Percentiles rank a stretch among this genome's conserved stretches.
Conservation (phyloP, 2,888 invertebrate species). For the Strigamia transsilvanica region DNA sequence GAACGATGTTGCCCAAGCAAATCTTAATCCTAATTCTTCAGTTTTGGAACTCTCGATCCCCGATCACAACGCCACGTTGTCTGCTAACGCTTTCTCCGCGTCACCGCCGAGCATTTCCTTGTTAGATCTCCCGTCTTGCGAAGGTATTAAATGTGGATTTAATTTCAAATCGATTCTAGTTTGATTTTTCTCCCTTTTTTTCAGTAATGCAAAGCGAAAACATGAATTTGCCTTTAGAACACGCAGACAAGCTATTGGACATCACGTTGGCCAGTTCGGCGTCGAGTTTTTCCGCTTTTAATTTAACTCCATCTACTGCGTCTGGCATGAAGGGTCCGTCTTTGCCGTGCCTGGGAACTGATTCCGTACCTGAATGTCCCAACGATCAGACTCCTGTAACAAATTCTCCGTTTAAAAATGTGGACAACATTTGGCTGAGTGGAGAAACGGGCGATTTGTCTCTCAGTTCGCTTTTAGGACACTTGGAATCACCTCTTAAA, state of each 20-base stretch:
- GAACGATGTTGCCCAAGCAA: not conserved
- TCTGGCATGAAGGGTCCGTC: not conserved
- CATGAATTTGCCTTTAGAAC: conserved; percentile 58
- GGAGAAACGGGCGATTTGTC: conserved; percentile 76
- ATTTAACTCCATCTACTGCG: not conserved
- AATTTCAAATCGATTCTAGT: not conserved
- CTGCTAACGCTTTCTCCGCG: conserved; percentile 5
- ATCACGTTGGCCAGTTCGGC: conserved; percentile 59
- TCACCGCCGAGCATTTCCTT: conserved; percentile 57
- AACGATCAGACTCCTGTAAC: not conserved
- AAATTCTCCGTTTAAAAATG: conserved; percentile 29
- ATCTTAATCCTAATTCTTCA: not conserved
- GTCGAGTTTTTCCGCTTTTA: conserved; percentile 58
- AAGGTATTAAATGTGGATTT: conserved; percentile 43
- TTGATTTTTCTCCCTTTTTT: conserved; percentile 1
- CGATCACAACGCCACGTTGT: not conserved
- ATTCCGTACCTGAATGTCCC: conserved; percentile 23
- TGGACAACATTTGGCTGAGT: conserved; percentile 37
- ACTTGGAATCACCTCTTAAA: conserved; percentile 77
- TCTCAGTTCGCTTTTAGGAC: conserved; percentile 82
- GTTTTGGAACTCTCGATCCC: conserved; percentile 26
- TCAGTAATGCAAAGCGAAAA: not conserved
- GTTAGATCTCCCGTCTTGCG: conserved; percentile 55
- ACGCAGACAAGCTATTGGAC: conserved; percentile 60
- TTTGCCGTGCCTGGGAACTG: conserved; percentile 33